These are phyloP conservation scores for Imbricaverruca yamaguchii DNA, from an alignment of 2,888 invertebrate genomes.

Conservation along the genomic window DNA sequence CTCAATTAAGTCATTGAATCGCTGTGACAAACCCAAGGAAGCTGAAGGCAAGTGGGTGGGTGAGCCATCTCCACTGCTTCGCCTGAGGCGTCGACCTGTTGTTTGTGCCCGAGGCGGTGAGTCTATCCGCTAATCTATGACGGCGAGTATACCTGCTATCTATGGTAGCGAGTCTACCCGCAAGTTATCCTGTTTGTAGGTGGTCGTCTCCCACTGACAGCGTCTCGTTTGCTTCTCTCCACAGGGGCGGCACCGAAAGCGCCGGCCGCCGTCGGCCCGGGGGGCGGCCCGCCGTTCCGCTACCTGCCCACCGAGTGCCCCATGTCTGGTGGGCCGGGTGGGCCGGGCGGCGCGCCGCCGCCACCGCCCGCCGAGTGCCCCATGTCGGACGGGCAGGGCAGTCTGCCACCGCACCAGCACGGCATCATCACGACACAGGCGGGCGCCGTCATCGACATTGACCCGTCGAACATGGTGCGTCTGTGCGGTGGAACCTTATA, in stretches of 20 bases:
- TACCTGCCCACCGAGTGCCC: conserved; percentile 27
- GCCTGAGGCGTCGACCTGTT: too few relatives aligned
- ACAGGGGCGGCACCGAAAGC: conserved; percentile 66
- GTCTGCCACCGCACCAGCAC: conserved; percentile 29
- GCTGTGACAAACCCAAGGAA: too few relatives aligned
- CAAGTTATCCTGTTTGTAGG: too few relatives aligned
- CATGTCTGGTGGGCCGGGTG: conserved; percentile 50
- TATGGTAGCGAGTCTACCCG: too few relatives aligned
- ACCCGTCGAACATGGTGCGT: conserved; percentile 73
- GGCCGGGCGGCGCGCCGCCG: conserved; percentile 36
- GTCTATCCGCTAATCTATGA: too few relatives aligned
- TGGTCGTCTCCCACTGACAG: too few relatives aligned
- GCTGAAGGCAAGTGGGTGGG: too few relatives aligned
- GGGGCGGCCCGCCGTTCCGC: not conserved
- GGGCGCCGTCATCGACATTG: conserved; percentile 50
- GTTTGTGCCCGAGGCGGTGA: too few relatives aligned
- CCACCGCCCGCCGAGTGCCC: conserved; percentile 58
- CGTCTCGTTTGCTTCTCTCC: too few relatives aligned
- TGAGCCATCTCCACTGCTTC: too few relatives aligned
- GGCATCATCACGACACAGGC: conserved; percentile 27
- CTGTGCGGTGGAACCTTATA: not conserved
- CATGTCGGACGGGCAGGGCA: conserved; percentile 50
- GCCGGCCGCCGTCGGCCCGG: conserved; percentile 35
- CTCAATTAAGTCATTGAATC: too few relatives aligned
- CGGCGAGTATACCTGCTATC: too few relatives aligned